Conservation (phyloP, 2,113 vertebrate species). For the Ceratotherium simum region DNA sequence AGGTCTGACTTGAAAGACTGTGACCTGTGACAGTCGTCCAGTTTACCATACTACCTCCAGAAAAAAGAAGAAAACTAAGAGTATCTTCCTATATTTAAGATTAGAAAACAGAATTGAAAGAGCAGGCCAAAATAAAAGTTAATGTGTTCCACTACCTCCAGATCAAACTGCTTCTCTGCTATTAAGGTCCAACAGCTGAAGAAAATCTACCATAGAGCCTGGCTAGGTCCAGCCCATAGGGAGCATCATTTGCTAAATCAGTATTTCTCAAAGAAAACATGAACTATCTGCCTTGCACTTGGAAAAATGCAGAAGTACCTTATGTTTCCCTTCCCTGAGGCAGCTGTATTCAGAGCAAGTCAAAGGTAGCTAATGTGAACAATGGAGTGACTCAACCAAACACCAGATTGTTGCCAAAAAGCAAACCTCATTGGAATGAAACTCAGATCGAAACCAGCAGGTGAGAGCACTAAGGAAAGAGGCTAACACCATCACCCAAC, state of each 20-base stretch:
- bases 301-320: not conserved
- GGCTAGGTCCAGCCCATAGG: not conserved
- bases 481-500: too few relatives aligned
- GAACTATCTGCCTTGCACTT: not conserved
- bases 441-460: not conserved
- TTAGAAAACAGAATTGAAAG: not conserved
- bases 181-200: not conserved
- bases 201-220: not conserved
- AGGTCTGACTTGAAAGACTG: not conserved
- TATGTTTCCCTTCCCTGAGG: not conserved
- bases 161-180: not conserved
- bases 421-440: not conserved
- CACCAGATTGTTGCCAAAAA: not conserved
- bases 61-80: not conserved
- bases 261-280: not conserved
- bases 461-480: not conserved
- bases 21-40: not conserved
- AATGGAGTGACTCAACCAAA: not conserved
- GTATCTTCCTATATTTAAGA: not conserved
- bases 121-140: not conserved
- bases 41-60: not conserved
- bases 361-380: not conserved
- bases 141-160: not conserved
- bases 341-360: not conserved
- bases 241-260: not conserved